A percentile compares a stretch with the other conserved stretches of the same genome.
Conservation (phyloP, 2,113 vertebrate genomes). For the Pseudorectes ferrugineus region DNA sequence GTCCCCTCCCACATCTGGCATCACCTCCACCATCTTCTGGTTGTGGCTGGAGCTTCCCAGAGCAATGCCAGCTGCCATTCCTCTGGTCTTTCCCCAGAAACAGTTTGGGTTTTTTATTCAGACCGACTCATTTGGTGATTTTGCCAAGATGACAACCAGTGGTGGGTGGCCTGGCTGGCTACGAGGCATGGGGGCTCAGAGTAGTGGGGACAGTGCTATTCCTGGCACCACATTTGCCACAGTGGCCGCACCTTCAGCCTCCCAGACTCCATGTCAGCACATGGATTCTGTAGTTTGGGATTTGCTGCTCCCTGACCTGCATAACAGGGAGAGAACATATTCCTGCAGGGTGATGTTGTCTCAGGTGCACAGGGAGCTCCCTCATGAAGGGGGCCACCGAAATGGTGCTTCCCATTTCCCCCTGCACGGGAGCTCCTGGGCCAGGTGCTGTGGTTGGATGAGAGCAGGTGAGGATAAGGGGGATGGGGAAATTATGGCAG, state of each 20-base stretch:
- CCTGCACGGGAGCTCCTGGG: neutral
- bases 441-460: neutral
- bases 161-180: neutral
- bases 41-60: neutral
- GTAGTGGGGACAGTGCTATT: neutral
- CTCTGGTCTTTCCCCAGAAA: neutral
- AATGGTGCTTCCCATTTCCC: neutral
- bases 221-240: neutral
- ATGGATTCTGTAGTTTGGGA: rapidly evolving
- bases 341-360: neutral
- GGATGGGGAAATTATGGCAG: neutral
- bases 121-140: rapidly evolving
- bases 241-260: rapidly evolving
- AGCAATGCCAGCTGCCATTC: neutral
- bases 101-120: neutral
- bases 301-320: neutral
- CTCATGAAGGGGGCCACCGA: neutral
- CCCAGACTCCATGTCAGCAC: rapidly evolving
- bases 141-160: neutral
- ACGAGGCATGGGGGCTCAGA: neutral
- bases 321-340: neutral
- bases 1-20: rapidly evolving
- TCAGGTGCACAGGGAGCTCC: neutral
- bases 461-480: neutral
- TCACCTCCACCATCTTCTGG: neutral